These are phyloP conservation scores for Thera obeliscata DNA, from an alignment of 2,888 invertebrate genomes.

Conservation along the genomic window DNA sequence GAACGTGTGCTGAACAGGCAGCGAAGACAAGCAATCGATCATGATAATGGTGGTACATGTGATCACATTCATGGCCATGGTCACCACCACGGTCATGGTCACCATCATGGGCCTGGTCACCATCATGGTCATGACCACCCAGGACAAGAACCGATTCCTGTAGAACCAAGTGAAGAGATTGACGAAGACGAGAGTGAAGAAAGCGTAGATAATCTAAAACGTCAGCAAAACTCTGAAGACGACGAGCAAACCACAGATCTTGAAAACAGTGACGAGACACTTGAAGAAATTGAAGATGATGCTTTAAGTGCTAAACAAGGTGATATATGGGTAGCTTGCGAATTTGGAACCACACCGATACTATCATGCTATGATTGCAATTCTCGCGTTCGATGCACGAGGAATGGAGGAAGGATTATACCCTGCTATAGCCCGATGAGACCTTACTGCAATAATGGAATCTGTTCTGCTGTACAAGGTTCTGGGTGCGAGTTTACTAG, in stretches of 20 bases:
- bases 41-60: conserved; percentile 11
- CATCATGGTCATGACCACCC: not conserved
- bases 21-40: conserved; percentile 16
- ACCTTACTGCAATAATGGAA: conserved; percentile 29
- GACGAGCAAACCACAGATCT: not conserved
- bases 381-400: conserved; percentile 21
- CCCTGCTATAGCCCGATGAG: conserved; percentile 11
- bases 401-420: conserved; percentile 16
- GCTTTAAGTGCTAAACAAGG: not conserved
- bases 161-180: conserved; percentile 2
- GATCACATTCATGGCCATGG: not conserved
- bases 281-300: not conserved
- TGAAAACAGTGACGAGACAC: conserved; percentile 3
- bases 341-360: conserved; percentile 3
- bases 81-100: not conserved
- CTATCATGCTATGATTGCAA: conserved; percentile 20
- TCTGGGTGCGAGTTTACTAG: conserved; percentile 4
- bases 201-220: not conserved
- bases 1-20: conserved; percentile 1
- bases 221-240: conserved; percentile 7
- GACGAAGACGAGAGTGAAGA: conserved; percentile 6
- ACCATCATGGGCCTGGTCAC: not conserved
- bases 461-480: conserved; percentile 21
- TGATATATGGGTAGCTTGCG: conserved; percentile 4
- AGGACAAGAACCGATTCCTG: not conserved